Evolutionary conservation across 2,888 invertebrate genomes (phyloP).

Genomic region (Heliconius sara): DNA sequence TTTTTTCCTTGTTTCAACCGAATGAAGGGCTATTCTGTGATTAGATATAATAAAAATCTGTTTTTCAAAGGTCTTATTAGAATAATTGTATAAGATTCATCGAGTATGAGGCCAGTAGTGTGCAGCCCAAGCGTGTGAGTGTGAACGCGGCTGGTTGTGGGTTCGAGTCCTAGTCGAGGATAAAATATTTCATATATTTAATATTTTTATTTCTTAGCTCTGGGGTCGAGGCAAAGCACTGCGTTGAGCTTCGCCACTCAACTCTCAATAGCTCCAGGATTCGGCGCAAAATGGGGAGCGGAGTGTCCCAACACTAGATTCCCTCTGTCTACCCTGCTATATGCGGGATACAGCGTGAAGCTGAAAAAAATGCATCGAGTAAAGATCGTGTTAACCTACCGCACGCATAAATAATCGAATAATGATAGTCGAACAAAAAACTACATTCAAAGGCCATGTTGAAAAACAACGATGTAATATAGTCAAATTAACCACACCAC

Average conservation of each 20-base stretch:
- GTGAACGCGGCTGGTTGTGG: no score
- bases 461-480: constrained; percentile 64
- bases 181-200: no score
- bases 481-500: constrained; percentile 70
- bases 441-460: constrained; percentile 50
- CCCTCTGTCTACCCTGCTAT: no score
- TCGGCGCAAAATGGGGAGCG: no score
- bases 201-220: no score
- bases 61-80: constrained; percentile 61
- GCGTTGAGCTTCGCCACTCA: no score
- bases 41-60: constrained; percentile 72
- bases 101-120: not conserved
- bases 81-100: constrained; percentile 54
- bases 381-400: constrained; percentile 61
- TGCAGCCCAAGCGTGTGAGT: no score
- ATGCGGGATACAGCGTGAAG: no score
- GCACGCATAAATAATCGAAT: constrained; percentile 68
- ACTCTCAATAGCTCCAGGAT: no score
- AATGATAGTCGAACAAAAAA: constrained; percentile 59
- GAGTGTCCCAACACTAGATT: no score
- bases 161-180: no score
- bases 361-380: not conserved
- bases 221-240: no score
- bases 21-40: constrained; percentile 76
- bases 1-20: constrained; percentile 72